Evolutionary conservation across 2,797 vertebrate species (phyloP), one percentile per base, ranked within the genome.

Genomic region (Acanthurus leucopareius): DNA sequence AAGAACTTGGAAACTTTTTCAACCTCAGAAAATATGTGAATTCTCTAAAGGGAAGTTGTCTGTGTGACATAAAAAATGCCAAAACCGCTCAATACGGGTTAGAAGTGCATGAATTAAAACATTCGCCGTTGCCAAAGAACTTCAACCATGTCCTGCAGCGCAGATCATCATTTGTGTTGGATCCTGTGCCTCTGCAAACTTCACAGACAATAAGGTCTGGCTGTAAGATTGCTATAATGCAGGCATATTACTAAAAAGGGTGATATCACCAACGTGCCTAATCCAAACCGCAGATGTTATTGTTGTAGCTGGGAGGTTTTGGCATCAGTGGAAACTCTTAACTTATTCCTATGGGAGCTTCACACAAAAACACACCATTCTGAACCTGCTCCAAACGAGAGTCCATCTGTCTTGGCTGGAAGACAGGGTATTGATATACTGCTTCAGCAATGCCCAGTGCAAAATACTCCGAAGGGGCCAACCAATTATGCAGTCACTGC

Each of bases 231-330:
- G 83, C 86, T 76, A 77, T 70, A 86, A 89, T 74, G 84, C 77
- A 76, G 82, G 79, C 77, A 45, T 81, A 73, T 87, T 80, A 79
- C 83, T 83, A 35, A 22, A 82, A 79, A 52, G 73, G 77, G 86
- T 89, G 89, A 91, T 86, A 89, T 91, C 88, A 91, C 84, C 85
- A 53, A 86, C 35, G n/a, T 60, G 78, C 85, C 77, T 89, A 72
- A 90, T 90, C 87, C 88, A 88, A 91, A 88, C 74, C 83, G 68
- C 89, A 91, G 85, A 91, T 90, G 88, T 85, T 91, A 84, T 88
- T 88, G 88, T 89, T 87, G 82, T 83, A 90, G 90, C 81, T 82
- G 83, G 70, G 82, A 88, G 87, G 79, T 70, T 91, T 68, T 89
- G 86, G 88, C 85, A 83, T 85, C 74, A 15, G 74, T 76, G 73